These are phyloP conservation scores for Osmoderma eremita DNA, from an alignment of 2,888 invertebrate genomes.

Conservation along the genomic window DNA sequence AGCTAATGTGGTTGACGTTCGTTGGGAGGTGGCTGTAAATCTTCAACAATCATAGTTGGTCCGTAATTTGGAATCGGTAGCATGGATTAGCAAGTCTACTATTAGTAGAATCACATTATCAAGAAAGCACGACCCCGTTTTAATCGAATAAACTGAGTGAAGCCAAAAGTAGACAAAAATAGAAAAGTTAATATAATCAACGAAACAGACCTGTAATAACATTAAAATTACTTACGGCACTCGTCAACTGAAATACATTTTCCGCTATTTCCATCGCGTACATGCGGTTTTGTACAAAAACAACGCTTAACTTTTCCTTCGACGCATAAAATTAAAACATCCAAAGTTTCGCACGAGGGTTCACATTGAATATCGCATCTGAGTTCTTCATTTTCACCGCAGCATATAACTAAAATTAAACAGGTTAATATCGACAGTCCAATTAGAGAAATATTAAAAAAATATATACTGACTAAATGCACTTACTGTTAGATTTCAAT, in stretches of 20 bases:
- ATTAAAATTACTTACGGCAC: constrained; percentile 36
- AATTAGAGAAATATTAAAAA: background rate
- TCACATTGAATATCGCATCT: constrained; percentile 32
- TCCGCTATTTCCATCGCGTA: constrained; percentile 40
- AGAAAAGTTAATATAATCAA: constrained; percentile 7
- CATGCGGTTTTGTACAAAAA: constrained; percentile 37
- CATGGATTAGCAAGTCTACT: no score
- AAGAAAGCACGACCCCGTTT: no score
- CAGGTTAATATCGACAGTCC: background rate
- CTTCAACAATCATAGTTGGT: no score
- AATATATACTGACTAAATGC: background rate
- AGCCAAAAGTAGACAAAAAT: no score
- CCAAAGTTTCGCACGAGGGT: constrained; percentile 14
- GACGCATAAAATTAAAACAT: constrained; percentile 21
- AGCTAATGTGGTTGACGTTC: no score
- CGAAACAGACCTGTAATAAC: background rate
- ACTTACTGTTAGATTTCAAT: constrained; percentile 12
- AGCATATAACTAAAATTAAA: background rate
- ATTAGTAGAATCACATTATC: no score
- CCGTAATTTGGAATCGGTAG: no score
- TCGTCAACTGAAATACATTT: constrained; percentile 27
- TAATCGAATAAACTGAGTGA: no score
- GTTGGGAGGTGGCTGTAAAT: no score
- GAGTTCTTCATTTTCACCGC: constrained; percentile 19
- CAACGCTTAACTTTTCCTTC: constrained; percentile 19